Base-by-base conservation (phyloP, 2,113 vertebrate genomes). In the Ornithorhynchus anatinus region DNA sequence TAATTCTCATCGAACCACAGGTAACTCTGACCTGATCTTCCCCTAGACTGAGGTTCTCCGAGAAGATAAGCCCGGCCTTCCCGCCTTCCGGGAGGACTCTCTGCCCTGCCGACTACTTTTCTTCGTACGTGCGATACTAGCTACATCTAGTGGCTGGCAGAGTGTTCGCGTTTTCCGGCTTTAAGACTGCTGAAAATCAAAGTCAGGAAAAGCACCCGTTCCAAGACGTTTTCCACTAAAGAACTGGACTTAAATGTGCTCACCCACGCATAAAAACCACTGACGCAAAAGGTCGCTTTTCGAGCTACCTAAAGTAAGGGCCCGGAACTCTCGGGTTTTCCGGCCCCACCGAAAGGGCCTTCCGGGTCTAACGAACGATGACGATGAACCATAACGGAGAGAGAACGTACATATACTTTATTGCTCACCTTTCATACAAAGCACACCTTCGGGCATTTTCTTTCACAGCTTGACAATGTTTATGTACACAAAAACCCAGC, bases 401-500 rank as follows among this genome's bases (percentile, higher is more conserved):
- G 16, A 72, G 81, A 91, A 90, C 81, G 72, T 87, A 91, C 85
- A 89, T 81, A 80, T 73, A 90, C 84, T 95, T 97, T 97, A 98
- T 97, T 97, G 94, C 94, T 95, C 92, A 93, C 89, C 92, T 91
- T 92, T 92, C 94, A 91, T 89, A 94, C 94, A 94, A 88, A 93
- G 87, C 94, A 95, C 85, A 93, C 94, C 88, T 93, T 91, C 93
- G 94, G 92, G 92, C 93, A 93, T 87, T 91, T 94, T 92, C 92
- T 91, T 94, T 95, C 90, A 92, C 91, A 94, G 92, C 92, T 94
- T 94, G 89, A 94, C 87, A 94, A 89, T 81, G 84, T 90, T 89
- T 92, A 92, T 90, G 80, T 92, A 91, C 88, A 95, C 86, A 92
- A 89, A 93, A 90, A 89, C 84, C 84, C 86, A 92, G 93, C 90